Base-by-base conservation (phyloP, 92 coral and sea anemone species). In the Zoanthus sociatus region DNA sequence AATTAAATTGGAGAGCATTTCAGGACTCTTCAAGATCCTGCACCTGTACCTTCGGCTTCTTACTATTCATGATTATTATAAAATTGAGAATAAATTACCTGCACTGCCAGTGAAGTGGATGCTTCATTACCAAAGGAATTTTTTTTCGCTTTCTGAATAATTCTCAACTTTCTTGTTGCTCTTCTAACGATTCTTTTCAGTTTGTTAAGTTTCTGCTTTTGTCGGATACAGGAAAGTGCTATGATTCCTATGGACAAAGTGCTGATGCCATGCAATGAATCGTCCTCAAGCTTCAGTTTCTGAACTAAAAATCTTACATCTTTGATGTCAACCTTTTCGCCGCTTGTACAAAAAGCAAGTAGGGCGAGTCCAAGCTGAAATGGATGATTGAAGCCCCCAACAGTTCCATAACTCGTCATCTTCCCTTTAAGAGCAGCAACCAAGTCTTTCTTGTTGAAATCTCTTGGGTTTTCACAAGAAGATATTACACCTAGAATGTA, bases 261-360 rank as follows among this genome's bases (percentile, higher is more conserved):
- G 71, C 94, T 93, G 5, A 83, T 89, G 20, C 90, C 61, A 48
- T 83, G 86, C 60, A 78, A 63, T 4, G 74, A 6, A 30, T 75
- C 30, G 69, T 63, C 69, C 9, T n/a, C 30, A 32, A 70, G 76
- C 73, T 6, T 30, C 55, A 37, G 64, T 50, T 71, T 86, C 55
- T 82, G 9, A 13, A 73, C 14, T 21, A 90, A 70, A 3, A 87
- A 45, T 5, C 74, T 26, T 44, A 78, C 74, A 50, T 83, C 46
- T 18, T 33, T 15, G 15, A 54, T 14, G 55, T 14, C 79, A 9
- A 87, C 85, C 50, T 70, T 21, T 0, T 61, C 33, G 10, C 92
- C 92, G 45, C 91, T 88, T 37, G 87, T 95, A 78, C 97, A 95
- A 51, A 95, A 74, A 11, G 98, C 97, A 71, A 95, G 33, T 7